Base-by-base conservation (phyloP, 2,113 vertebrate species). In the Panurus biarmicus region DNA sequence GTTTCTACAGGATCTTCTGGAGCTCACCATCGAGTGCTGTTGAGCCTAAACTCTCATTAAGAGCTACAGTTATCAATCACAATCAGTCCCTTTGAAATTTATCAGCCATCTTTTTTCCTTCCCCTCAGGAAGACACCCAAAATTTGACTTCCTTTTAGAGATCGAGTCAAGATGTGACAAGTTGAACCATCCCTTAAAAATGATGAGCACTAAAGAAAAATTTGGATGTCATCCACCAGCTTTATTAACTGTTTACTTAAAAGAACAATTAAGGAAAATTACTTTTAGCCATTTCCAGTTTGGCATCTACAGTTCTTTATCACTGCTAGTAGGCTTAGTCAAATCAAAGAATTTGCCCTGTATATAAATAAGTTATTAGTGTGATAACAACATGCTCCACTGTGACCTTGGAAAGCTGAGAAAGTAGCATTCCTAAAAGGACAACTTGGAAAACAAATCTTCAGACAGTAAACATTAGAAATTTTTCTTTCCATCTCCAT, bases 61-160 rank as follows among this genome's bases (percentile, higher is more conserved):
- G 19, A 83, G 25, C 29, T 38, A 13, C 2, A 80, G 64, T 66
- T 93, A 96, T 74, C 74, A 87, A 94, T 83, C 47, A 74, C 64
- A 88, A 91, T 83, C 83, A 95, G 77, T 64, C n/a, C 31, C 79
- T 95, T 93, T 95, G 85, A 95, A 94, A 90, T 89, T 94, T 96
- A 96, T 93, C 93, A 93, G 45, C 20, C 62, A 95, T 93, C 94
- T 96, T 89, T 93, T 76, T 87, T 67, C 58, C 70, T 87, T 92
- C 58, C 86, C 84, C 85, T 91, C 70, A 83, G 92, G 91, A 95
- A 86, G 51, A 69, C 29, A 85, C 54, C 36, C 58, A 89, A 85
- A 95, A 84, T 83, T 69, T 76, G 13, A 93, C 65, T 88, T 96
- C 95, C 67, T 67, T 84, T 87, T 91, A 74, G 81, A 94, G 58